Evolutionary conservation across 2,797 vertebrate species (phyloP), one percentile per base, ranked within the genome.

Genomic region (Huso huso): DNA sequence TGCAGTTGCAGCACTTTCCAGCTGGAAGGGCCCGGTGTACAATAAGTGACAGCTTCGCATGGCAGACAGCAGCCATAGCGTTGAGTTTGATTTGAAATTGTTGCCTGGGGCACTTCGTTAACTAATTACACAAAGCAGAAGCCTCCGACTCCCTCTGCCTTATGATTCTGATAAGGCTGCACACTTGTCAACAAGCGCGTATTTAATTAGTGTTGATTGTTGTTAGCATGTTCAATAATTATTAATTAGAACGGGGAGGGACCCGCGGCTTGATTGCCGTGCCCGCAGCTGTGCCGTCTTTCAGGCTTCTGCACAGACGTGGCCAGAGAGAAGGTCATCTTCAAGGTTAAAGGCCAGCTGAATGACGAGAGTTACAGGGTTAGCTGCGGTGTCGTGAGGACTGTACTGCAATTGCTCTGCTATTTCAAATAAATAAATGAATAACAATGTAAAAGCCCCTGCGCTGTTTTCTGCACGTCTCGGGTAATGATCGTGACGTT

Each of bases 151-250:
- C 77, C 77, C 75, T 73, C 74, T 77, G 71, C 74, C 80, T 77
- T 74, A 78, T 77, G 65, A 70, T 77, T 84, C 83, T 83, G 81
- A 89, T 87, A 87, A 87, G 86, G 77, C 88, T 83, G 85, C 86
- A 83, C 88, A 87, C 86, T 91, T 90, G 90, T 93, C 89, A 86
- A 90, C 90, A 91, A 89, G 87, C 87, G 82, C 87, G 87, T 91
- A 87, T 93, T 93, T 93, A 95, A 94, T 94, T 93, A 94, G 90
- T 89, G 89, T 87, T 91, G 92, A 93, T 94, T 92, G 92, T 92
- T 89, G 87, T 89, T 91, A 79, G 77, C 79, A 64, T 91, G 88
- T 93, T 94, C 92, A 89, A 93, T 94, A 93, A 88, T 85, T 90
- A 83, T 93, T 94, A 91, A 87, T 92, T 91, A 89, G 88, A 83